Evolutionary conservation across 1,140 invertebrate genomes (phyloP), one percentile per base, ranked within the genome.

Genomic region (Ceratoteleas bidentatus): DNA sequence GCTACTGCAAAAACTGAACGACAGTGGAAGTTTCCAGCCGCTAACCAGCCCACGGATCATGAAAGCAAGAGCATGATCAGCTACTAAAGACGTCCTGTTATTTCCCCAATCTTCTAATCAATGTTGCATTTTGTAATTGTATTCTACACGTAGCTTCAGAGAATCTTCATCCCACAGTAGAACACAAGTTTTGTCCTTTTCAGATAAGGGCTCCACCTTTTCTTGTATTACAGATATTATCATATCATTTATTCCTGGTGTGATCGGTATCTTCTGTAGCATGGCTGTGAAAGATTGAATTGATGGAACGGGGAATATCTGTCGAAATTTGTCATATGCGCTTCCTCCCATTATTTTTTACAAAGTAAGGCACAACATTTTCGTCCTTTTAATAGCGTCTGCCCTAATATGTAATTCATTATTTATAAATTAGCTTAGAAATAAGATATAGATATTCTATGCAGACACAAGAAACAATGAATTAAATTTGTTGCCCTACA

Each of bases 271-370:
- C 14, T 60, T 60, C 6, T 34, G 13, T 16, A 47, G 47, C 3
- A 13, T 3, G 11, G 5, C 9, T 40, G 15, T 33, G 0, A 60
- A 0, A 0, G 57, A 3, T 1, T 45, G 5, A 11, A 60, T 45
- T 3, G 57, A 45, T 32, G 57, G 38, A 7, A 50, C 0, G 11
- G 47, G 47, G 13, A 50, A 50, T 14, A 50, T n/a, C 2, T 50
- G 9, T 14, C 47, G 47, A 50, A 50, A 50, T 50, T 14, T 50
- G 47, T 7, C 11, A 14, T 50, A 50, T 13, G 47, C 47, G 13
- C 47, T 50, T 50, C 47, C 47, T n/a, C 14, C 11, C 47, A 50
- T 50, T 7, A 50, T 50, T 50, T 50, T 50, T 2, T 50, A 50
- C 6, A 50, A 50, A 6, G 47, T 50, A 6, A 50, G 13, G 47